These are phyloP conservation scores for Sphecodes monilicornis DNA, from an alignment of 2,888 invertebrate genomes.

Conservation along the genomic window DNA sequence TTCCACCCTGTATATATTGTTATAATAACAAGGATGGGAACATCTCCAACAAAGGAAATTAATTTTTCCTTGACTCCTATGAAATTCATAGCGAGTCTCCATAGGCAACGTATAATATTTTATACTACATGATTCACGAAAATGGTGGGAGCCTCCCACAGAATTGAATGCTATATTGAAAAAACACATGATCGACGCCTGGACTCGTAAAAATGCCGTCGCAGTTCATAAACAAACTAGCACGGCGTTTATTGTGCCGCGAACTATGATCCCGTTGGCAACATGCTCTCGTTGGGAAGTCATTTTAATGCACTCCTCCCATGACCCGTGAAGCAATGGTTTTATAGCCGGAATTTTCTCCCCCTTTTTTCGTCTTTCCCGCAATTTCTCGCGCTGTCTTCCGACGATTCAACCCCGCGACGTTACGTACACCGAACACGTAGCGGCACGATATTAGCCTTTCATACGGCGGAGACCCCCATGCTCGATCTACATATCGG, in stretches of 20 bases:
- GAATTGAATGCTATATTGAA: conserved; percentile 8
- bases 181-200: neutral
- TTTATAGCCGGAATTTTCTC: conserved; percentile 70
- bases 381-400: conserved; percentile 54
- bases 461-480: conserved; percentile 80
- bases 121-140: neutral
- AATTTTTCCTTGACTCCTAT: neutral
- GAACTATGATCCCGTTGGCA: conserved; percentile 36
- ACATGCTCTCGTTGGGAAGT: conserved; percentile 46
- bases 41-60: neutral
- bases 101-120: neutral
- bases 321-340: conserved; percentile 74
- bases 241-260: conserved; percentile 36
- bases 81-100: neutral
- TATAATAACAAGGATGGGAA: neutral
- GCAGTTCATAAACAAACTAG: conserved; percentile 32
- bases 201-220: conserved; percentile 38
- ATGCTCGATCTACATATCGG: conserved; percentile 82
- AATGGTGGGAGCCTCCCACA: neutral
- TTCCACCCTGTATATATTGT: no score
- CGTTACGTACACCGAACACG: conserved; percentile 79
- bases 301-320: conserved; percentile 67
- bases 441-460: conserved; percentile 82
- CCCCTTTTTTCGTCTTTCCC: conserved; percentile 50
- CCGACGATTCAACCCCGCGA: conserved; percentile 34